Conservation (phyloP, 2,797 vertebrate species). For the Columba guinea region DNA sequence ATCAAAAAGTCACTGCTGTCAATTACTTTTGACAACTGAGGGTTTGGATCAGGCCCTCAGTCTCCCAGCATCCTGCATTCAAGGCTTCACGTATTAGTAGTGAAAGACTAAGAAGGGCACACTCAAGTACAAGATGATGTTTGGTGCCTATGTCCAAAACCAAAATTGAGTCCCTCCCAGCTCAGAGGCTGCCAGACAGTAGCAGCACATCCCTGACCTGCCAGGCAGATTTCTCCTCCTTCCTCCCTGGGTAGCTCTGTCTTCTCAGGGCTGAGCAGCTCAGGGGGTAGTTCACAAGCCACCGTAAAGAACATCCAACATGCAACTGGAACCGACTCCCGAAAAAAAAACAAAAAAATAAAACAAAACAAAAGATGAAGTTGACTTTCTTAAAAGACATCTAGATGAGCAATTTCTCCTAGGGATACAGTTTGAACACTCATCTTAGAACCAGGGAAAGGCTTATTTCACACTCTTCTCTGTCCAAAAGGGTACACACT, state of each 20-base stretch:
- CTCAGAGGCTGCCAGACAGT: not conserved
- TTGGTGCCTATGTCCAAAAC: not conserved
- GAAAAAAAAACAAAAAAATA: not conserved
- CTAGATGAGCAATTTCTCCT: not conserved
- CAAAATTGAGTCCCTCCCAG: not conserved
- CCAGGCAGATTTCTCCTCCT: rapidly evolving
- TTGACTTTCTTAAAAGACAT: not conserved
- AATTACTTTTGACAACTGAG: not conserved
- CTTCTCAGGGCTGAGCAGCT: not conserved
- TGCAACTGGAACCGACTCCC: not conserved
- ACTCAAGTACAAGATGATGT: not conserved
- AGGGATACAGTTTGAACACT: not conserved
- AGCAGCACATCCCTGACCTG: rapidly evolving
- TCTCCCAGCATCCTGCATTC: not conserved
- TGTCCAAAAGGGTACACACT: not conserved
- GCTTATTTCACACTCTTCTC: not conserved
- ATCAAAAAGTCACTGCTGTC: not conserved
- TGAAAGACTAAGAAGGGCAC: not conserved
- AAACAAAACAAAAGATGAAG: not conserved
- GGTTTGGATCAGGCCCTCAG: not conserved
- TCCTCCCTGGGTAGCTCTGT: not conserved
- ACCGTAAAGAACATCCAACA: not conserved
- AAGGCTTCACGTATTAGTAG: not conserved
- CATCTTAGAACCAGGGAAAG: not conserved
- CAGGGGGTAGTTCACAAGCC: not conserved